Percentiles rank a stretch among this genome's conserved stretches.
Evolutionary conservation across 2,797 vertebrate species (phyloP).

Genomic region (Chelon labrosus): DNA sequence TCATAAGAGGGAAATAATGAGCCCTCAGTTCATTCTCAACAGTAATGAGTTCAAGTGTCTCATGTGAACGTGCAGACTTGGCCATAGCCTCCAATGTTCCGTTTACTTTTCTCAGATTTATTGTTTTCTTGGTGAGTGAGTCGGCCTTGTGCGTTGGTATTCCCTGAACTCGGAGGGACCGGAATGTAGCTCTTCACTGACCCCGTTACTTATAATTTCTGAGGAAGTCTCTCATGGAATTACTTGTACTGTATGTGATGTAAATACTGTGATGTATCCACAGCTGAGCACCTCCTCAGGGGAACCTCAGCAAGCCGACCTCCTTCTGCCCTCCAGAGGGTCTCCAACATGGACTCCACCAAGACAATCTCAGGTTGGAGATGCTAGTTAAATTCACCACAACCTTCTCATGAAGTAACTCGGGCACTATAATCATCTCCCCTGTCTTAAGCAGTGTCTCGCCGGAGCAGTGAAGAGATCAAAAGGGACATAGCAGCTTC

Average conservation of each 20-base stretch:
- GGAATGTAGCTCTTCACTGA: constrained; percentile 60
- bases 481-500: constrained; percentile 90
- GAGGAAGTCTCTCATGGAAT: constrained; percentile 43
- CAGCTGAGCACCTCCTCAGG: constrained; percentile 90
- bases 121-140: constrained; percentile 59
- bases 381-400: neutral
- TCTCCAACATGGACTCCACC: constrained; percentile 90
- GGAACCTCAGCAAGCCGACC: constrained; percentile 88
- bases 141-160: constrained; percentile 33
- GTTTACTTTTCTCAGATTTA: constrained; percentile 70
- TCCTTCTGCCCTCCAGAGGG: constrained; percentile 88
- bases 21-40: constrained; percentile 46
- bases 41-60: constrained; percentile 60
- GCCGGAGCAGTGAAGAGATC: constrained; percentile 94
- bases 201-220: constrained; percentile 42
- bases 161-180: constrained; percentile 53
- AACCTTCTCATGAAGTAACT: neutral
- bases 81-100: constrained; percentile 35
- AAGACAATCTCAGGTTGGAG: constrained; percentile 91
- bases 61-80: constrained; percentile 72
- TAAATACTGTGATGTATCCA: constrained; percentile 53
- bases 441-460: constrained; percentile 84
- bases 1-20: constrained; percentile 51
- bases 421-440: neutral
- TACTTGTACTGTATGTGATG: constrained; percentile 17